Evolutionary conservation across 2,113 vertebrate genomes (phyloP), one percentile per base, ranked within the genome.

Genomic region (Micromys minutus): DNA sequence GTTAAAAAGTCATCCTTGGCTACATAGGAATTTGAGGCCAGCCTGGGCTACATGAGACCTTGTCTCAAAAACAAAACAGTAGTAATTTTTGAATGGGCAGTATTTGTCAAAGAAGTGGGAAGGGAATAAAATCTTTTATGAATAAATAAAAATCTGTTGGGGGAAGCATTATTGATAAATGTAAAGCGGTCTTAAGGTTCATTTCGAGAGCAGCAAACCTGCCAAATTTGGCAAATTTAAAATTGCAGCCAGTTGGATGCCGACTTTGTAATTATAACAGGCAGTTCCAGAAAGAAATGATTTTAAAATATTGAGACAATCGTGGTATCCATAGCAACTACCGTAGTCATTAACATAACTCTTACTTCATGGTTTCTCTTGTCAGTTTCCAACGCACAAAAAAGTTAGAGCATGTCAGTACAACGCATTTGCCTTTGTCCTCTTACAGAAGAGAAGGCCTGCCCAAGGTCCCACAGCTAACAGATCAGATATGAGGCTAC

Each of bases 231-330:
- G 80, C 81, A 93, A n/a, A 87, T 87, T 95, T 89, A 89, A 96
- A 97, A 57, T 34, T 90, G 59, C 87, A 1, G 69, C 55, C 75
- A 90, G 55, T 79, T 71, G 50, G 65, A 91, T 93, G 26, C n/a
- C 94, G 39, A 83, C 87, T 93, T 95, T 97, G 91, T 97, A 96
- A 92, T 95, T 79, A 90, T 2, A 93, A 50, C 61, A 89, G 91
- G 90, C 45, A 87, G 42, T 19, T 94, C 31, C 17, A 89, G 90
- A 88, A 92, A 96, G 29, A 87, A 93, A 87, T 96, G 26, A 74
- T 93, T 96, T 96, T 80, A 39, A 93, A 96, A 91, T 94, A 42
- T 89, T 95, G 80, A 3, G 9, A 47, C 81, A 94, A 42, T 88
- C 31, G 13, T 72, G 45, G 42, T 67, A 22, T 87, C 77, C 72